These are phyloP conservation scores for Alviniconcha marisindica DNA, from an alignment of 1,140 invertebrate genomes.

Conservation along the genomic window DNA sequence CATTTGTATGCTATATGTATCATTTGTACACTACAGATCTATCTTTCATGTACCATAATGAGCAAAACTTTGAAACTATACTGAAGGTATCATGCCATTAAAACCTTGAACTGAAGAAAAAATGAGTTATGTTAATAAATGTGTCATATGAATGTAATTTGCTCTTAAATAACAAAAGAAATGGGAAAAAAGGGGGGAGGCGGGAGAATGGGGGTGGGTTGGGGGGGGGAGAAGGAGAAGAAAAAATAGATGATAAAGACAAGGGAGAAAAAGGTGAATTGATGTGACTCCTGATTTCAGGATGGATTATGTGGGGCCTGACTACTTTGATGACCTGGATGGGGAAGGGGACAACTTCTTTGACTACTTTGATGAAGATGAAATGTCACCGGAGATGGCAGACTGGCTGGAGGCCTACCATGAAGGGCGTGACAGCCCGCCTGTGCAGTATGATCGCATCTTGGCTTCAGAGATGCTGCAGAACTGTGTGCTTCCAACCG, in stretches of 20 bases:
- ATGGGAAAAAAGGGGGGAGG: not conserved
- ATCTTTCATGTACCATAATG: too few species aligned
- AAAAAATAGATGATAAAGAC: too few species aligned
- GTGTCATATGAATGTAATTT: too few species aligned
- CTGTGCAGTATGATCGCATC: constrained; percentile 45
- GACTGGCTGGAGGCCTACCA: constrained; percentile 49
- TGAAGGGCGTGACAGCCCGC: constrained; percentile 12
- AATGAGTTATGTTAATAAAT: too few species aligned
- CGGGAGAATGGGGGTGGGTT: not conserved
- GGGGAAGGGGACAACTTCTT: constrained; percentile 40
- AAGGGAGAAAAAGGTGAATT: not conserved
- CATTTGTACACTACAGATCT: too few species aligned
- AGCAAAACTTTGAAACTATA: too few species aligned
- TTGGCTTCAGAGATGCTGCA: constrained; percentile 52
- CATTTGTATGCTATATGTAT: too few species aligned
- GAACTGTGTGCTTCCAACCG: constrained; percentile 60
- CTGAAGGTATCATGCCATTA: too few species aligned
- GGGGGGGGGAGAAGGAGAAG: not conserved
- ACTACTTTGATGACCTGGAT: constrained; percentile 45
- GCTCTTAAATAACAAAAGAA: too few species aligned
- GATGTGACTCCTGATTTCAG: not conserved
- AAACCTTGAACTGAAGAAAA: too few species aligned
- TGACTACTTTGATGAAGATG: constrained; percentile 50
- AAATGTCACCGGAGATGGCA: constrained; percentile 43
- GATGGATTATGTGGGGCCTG: constrained; percentile 28